Conservation (phyloP, 2,113 vertebrate species). For the Arizona elegans region DNA sequence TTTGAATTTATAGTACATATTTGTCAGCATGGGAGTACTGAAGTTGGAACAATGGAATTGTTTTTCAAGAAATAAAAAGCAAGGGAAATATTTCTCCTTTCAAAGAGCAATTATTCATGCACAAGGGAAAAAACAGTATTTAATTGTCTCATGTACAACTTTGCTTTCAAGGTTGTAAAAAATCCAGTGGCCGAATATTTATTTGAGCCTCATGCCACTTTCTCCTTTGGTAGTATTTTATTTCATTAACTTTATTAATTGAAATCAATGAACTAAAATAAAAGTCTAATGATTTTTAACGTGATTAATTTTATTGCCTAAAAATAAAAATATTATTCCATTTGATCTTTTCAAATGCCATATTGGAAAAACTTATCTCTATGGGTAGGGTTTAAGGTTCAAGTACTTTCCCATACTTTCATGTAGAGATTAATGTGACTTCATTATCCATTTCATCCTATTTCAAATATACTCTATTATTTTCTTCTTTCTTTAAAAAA, state of each 20-base stretch:
- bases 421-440: too few relatives aligned
- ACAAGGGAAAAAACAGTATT: neutral
- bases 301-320: too few relatives aligned
- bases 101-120: neutral
- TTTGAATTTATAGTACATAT: neutral
- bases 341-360: too few relatives aligned
- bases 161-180: neutral
- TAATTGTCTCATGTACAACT: neutral
- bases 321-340: too few relatives aligned
- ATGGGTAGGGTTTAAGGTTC: too few relatives aligned
- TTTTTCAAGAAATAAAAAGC: neutral
- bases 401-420: too few relatives aligned
- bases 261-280: neutral
- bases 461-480: too few relatives aligned
- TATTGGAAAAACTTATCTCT: too few relatives aligned
- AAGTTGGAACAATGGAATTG: neutral
- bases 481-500: too few relatives aligned
- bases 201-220: neutral
- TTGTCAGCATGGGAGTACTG: neutral
- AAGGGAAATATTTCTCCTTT: too few relatives aligned
- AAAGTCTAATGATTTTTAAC: too few relatives aligned
- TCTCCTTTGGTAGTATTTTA: neutral
- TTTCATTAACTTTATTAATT: neutral
- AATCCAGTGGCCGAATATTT: neutral
- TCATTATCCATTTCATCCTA: too few relatives aligned